Evolutionary conservation across 2,888 invertebrate species (phyloP).

Genomic region (Pogonocherus hispidulus): DNA sequence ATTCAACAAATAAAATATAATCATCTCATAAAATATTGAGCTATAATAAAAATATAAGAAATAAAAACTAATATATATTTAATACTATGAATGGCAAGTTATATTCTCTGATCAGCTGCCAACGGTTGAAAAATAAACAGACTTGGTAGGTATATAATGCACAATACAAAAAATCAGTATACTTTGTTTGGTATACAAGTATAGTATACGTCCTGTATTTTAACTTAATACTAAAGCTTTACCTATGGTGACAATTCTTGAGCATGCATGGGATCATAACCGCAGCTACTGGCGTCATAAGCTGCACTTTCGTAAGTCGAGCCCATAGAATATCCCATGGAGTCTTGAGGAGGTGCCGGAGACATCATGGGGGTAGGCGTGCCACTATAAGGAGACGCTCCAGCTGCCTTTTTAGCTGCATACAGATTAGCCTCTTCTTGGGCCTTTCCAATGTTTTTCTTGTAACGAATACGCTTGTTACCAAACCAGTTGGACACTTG

Average conservation of each 20-base stretch:
- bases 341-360: slow-evolving; percentile 92
- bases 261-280: slow-evolving; percentile 90
- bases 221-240: background rate
- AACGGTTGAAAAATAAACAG: slow-evolving; percentile 22
- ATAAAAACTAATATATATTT: slow-evolving; percentile 11
- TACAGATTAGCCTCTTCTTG: slow-evolving; percentile 99
- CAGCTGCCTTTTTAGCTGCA: slow-evolving; percentile 97
- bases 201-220: slow-evolving; percentile 9
- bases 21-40: slow-evolving; percentile 16
- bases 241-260: slow-evolving; percentile 81
- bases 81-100: slow-evolving; percentile 24
- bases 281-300: slow-evolving; percentile 91
- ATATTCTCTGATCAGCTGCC: slow-evolving; percentile 7
- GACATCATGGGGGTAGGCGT: slow-evolving; percentile 97
- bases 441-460: slow-evolving; percentile 99
- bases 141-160: slow-evolving; percentile 33
- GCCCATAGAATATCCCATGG: slow-evolving; percentile 93
- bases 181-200: slow-evolving; percentile 35
- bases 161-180: slow-evolving; percentile 37
- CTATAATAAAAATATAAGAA: slow-evolving; percentile 18
- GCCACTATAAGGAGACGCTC: slow-evolving; percentile 82
- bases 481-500: slow-evolving; percentile 99
- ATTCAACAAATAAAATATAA: slow-evolving; percentile 23
- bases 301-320: slow-evolving; percentile 91
- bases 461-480: slow-evolving; percentile 99